A percentile compares a stretch with the other conserved stretches of the same genome.
Evolutionary conservation across 2,797 vertebrate genomes (phyloP).

Genomic region (Monodelphis domestica): DNA sequence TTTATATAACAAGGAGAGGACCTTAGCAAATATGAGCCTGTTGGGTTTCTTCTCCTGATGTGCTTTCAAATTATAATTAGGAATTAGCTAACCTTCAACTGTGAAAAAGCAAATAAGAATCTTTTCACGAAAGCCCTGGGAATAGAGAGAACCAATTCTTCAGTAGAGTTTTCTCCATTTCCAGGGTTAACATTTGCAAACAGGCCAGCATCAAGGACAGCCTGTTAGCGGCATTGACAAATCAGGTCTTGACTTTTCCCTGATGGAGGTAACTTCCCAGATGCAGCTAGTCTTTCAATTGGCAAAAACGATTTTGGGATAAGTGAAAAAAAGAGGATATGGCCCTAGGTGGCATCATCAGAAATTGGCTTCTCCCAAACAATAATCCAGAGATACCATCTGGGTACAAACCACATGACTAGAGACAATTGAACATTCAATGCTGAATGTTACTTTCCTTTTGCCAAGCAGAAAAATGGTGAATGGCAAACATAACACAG

Average conservation of each 20-base stretch:
- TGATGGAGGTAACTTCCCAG: slow-evolving; percentile 59
- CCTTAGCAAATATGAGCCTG: slow-evolving; percentile 77
- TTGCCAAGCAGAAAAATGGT: slow-evolving; percentile 13
- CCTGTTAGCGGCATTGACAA: background rate
- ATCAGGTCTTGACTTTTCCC: slow-evolving; percentile 61
- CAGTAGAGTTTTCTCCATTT: background rate
- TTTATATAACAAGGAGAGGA: slow-evolving; percentile 84
- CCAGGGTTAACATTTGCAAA: background rate
- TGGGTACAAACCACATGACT: slow-evolving; percentile 42
- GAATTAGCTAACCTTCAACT: slow-evolving; percentile 79
- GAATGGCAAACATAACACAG: slow-evolving; percentile 16
- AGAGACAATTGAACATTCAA: background rate
- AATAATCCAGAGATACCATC: slow-evolving; percentile 63
- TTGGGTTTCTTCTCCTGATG: slow-evolving; percentile 80
- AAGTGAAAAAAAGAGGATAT: slow-evolving; percentile 47
- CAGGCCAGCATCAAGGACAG: background rate
- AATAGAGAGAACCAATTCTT: background rate
- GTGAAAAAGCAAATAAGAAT: slow-evolving; percentile 72
- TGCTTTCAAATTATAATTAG: slow-evolving; percentile 81
- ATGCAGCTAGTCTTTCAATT: slow-evolving; percentile 55
- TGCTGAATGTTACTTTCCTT: background rate
- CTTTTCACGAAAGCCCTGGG: slow-evolving; percentile 1
- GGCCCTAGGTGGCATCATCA: slow-evolving; percentile 35
- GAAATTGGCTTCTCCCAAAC: slow-evolving; percentile 51
- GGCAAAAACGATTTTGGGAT: slow-evolving; percentile 68